Percentiles rank a stretch among this genome's conserved stretches.
These are phyloP conservation scores for Disparrhopalites patrizii DNA, from an alignment of 2,888 invertebrate genomes.

Conservation along the genomic window DNA sequence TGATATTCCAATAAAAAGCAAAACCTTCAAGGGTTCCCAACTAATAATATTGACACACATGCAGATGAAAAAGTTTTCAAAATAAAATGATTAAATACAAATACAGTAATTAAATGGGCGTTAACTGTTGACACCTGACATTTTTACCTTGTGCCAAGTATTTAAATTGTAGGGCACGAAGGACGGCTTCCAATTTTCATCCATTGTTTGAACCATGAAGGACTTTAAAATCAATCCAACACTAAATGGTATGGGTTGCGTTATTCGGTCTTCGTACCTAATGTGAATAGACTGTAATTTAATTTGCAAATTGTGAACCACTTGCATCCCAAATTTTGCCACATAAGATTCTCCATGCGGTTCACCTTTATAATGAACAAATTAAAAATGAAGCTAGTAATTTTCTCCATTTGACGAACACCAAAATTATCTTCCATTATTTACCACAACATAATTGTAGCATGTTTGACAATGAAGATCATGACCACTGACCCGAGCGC, in stretches of 20 bases:
- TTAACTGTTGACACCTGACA: constrained; percentile 50
- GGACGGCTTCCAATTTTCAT: constrained; percentile 73
- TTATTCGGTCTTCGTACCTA: constrained; percentile 81
- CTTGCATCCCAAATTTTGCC: constrained; percentile 81
- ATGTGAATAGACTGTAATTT: constrained; percentile 84
- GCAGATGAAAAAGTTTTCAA: neutral
- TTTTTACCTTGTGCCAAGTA: constrained; percentile 75
- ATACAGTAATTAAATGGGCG: neutral
- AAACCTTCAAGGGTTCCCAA: constrained; percentile 75
- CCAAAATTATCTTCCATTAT: no score
- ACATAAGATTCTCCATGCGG: constrained; percentile 67
- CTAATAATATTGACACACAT: no score
- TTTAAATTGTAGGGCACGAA: constrained; percentile 75
- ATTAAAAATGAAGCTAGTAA: neutral
- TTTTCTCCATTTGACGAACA: no score
- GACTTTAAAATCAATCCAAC: constrained; percentile 83
- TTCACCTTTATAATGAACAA: constrained; percentile 1
- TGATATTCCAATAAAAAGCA: constrained; percentile 82
- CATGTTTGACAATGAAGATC: neutral
- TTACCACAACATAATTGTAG: neutral
- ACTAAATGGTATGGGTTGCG: constrained; percentile 74
- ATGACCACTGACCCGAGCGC: constrained; percentile 52
- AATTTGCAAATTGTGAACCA: constrained; percentile 90
- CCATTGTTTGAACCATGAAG: constrained; percentile 86
- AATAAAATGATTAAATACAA: constrained; percentile 2